Evolutionary conservation across 1,140 invertebrate species (phyloP).

Genomic region (Lepidurus couesii): DNA sequence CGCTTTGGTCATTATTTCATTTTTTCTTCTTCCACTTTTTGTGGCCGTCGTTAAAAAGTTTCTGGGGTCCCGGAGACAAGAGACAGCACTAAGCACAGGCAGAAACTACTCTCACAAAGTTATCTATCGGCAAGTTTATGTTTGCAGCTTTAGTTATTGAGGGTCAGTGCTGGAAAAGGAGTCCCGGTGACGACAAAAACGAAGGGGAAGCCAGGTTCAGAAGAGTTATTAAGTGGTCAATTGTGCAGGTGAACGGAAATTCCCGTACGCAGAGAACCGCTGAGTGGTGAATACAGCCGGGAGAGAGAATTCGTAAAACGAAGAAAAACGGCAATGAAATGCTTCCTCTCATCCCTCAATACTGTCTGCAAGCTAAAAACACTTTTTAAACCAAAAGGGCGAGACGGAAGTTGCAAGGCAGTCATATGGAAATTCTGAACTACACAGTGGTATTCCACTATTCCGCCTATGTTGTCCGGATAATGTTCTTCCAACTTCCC

Average conservation of each 20-base stretch:
- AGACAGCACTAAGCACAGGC: background rate
- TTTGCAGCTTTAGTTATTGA: background rate
- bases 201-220: background rate
- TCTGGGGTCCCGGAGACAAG: background rate
- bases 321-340: too few species aligned
- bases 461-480: background rate
- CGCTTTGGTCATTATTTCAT: conserved; percentile 10
- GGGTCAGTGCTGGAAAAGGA: background rate
- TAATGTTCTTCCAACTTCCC: background rate
- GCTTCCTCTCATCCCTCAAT: too few species aligned
- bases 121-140: background rate
- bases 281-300: too few species aligned
- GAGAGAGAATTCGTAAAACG: too few species aligned
- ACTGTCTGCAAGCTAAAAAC: too few species aligned
- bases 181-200: background rate
- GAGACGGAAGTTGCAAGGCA: background rate
- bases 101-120: background rate
- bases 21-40: background rate
- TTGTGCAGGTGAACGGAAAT: background rate
- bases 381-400: too few species aligned
- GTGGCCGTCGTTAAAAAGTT: background rate
- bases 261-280: background rate
- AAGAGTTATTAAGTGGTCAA: background rate
- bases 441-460: background rate
- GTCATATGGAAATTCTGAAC: background rate